A percentile compares a stretch with the other conserved stretches of the same genome.
Evolutionary conservation across 2,113 vertebrate genomes (phyloP).

Genomic region (Tautogolabrus adspersus): DNA sequence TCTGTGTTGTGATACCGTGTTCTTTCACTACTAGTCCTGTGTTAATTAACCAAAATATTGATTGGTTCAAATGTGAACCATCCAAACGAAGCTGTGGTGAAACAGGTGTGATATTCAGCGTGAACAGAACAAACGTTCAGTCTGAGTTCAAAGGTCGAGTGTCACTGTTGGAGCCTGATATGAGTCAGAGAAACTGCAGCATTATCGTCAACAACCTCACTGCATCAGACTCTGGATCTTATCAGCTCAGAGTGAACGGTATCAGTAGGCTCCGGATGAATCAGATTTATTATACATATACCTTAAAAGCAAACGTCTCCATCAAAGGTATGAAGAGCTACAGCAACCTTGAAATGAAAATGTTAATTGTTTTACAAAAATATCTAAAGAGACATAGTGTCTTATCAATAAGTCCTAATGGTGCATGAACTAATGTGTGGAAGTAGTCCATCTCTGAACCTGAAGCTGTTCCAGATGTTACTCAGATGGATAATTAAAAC

Average conservation of each 20-base stretch:
- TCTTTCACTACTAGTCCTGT: fast-evolving
- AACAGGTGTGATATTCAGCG: constrained; percentile 37
- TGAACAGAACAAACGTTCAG: background rate
- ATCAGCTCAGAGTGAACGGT: constrained; percentile 42
- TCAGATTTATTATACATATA: background rate
- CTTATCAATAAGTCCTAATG: background rate
- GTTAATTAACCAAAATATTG: background rate
- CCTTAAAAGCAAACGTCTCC: background rate
- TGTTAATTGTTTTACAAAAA: no score
- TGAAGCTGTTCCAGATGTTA: no score
- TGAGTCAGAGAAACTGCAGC: constrained; percentile 46
- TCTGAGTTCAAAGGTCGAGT: constrained; percentile 32
- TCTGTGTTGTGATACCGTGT: constrained; percentile 66
- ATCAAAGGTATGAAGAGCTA: constrained; percentile 25
- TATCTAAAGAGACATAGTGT: no score
- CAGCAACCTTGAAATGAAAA: background rate
- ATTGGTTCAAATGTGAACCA: constrained; percentile 64
- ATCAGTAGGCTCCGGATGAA: no score
- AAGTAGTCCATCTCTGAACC: no score
- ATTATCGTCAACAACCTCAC: constrained; percentile 61
- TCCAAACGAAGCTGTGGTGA: fast-evolving
- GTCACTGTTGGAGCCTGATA: constrained; percentile 44
- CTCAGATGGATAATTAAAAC: no score
- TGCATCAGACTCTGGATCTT: constrained; percentile 44
- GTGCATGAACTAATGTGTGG: no score